Evolutionary conservation across 2,888 invertebrate species (phyloP), one percentile per base, ranked within the genome.

Genomic region (Stenurella melanura): DNA sequence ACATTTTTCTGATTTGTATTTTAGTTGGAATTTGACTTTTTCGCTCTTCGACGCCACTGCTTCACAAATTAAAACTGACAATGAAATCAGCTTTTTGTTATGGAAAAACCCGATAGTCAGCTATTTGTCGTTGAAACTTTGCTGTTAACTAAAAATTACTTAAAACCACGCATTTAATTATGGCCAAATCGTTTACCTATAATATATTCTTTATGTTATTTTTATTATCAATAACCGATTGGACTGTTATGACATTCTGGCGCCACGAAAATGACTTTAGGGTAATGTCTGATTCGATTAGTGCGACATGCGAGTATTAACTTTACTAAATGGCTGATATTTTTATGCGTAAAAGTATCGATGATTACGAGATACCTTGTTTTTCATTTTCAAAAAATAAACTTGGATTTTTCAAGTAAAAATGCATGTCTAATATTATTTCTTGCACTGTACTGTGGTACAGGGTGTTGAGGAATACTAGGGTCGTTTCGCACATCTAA

Each of bases 181-280:
- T 38, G 26, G 38, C 26, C 30, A 34, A 57, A 69, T 69, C 69
- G 69, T 38, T 69, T 69, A 69, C 69, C 69, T 56, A 50, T 21
- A 66, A 66, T 66, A 50, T 19, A 50, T 50, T 50, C 66, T 50
- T 11, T 21, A 66, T 66, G 21, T 66, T 38, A 12, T 10, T 34
- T 69, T 69, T 69, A 69, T 69, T 69, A 34, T 69, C 69, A 69
- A 69, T 69, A 69, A 69, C 57, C 26, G 57, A 57, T 34, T 17
- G 69, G 30, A 57, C 57, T 58, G 34, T 57, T 69, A 69, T 69
- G 69, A 34, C 34, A n/a, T n/a, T 10, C 57, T 69, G 69, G 69
- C 69, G 69, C 69, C 69, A 57, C 6, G 17, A 69, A 57, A 69
- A 58, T 57, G 69, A 69, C 69, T 11, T 58, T 21, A 17, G 26